Base-by-base conservation (phyloP, 2,888 invertebrate species). In the Nomada ruficornis region DNA sequence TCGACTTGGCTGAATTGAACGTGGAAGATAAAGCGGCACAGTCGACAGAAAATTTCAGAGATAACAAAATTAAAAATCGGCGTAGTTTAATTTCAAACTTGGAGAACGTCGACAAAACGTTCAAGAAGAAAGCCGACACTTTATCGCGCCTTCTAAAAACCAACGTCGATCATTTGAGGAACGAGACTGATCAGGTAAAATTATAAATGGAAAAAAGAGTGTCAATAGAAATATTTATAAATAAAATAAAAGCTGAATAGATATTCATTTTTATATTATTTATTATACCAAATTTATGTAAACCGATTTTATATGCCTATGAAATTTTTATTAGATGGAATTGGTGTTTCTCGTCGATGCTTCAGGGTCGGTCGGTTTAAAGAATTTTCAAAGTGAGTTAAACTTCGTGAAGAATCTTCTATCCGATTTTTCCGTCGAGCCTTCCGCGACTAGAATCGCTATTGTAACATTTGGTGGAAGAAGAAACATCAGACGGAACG, bases 321-420 rank as follows among this genome's bases (percentile, higher is more conserved):
- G 7, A 62, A 55, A 77, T 62, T 23, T 20, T 74, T 44, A 1
- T 59, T 18, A 94, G 92, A 93, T 96, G 82, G 96, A 96, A 89
- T 92, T 96, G 55, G 95, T 96, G 42, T 96, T 96, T 91, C 93
- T 96, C 63, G 95, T 96, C 63, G 96, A 96, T 89, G 95, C 96
- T 18, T 96, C 96, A n/a, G 96, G 96, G 0, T 96, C 96, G 85
- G 96, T 96, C 2, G 96, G 96, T 0, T 94, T 94, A 82, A 93
- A 94, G 26, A 96, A 96, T 92, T 96, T 96, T 91, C 94, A 94
- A 81, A 96, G 96, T 90, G 96, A 96, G 91, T 92, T 96, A 67
- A 95, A 95, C 89, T 96, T 96, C 91, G 96, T 96, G 57, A 95
- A 95, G 89, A 96, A 96, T 91, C 92, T 96, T 9, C 91, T 96